phyloP scores from a whole-genome alignment of 2,888 invertebrate genomes.

The Selenia dentaria region DNA sequence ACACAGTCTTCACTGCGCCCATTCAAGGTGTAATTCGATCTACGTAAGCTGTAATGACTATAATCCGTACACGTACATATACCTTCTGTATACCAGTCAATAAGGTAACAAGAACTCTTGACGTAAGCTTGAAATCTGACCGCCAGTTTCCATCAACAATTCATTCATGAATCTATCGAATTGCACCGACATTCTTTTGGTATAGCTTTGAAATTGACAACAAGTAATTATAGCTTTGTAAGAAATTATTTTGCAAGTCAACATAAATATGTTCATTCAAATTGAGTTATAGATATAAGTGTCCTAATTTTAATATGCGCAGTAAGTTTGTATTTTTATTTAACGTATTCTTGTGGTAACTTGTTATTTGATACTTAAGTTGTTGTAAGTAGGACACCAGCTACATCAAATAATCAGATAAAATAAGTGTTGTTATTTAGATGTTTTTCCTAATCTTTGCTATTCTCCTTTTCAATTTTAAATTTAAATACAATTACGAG shows the following conservation, averaged over 20 bases:
- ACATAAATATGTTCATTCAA: conserved; percentile 7
- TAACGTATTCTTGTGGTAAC: background rate
- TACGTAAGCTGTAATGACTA: conserved; percentile 14
- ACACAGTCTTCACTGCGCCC: conserved; percentile 13
- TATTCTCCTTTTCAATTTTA: too few species aligned
- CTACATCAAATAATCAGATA: background rate
- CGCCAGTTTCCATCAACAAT: conserved; percentile 20
- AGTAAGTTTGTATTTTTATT: background rate
- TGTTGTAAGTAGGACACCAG: background rate
- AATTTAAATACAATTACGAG: too few species aligned
- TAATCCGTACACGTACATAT: conserved; percentile 5
- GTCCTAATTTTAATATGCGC: conserved; percentile 14
- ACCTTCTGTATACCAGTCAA: conserved; percentile 19
- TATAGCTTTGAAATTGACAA: background rate
- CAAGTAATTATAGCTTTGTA: background rate
- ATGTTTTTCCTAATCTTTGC: too few species aligned
- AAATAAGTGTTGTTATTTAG: too few species aligned
- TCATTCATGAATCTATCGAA: conserved; percentile 34
- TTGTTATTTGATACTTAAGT: background rate
- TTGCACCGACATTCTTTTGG: conserved; percentile 22
- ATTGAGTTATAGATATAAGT: conserved; percentile 1
- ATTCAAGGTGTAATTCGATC: conserved; percentile 16
- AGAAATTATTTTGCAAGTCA: conserved; percentile 11
- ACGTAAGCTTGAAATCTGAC: conserved; percentile 31
- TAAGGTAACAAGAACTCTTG: conserved; percentile 27